Evolutionary conservation across 2,888 invertebrate species (phyloP).

Genomic region (Cacoxenus indagator): DNA sequence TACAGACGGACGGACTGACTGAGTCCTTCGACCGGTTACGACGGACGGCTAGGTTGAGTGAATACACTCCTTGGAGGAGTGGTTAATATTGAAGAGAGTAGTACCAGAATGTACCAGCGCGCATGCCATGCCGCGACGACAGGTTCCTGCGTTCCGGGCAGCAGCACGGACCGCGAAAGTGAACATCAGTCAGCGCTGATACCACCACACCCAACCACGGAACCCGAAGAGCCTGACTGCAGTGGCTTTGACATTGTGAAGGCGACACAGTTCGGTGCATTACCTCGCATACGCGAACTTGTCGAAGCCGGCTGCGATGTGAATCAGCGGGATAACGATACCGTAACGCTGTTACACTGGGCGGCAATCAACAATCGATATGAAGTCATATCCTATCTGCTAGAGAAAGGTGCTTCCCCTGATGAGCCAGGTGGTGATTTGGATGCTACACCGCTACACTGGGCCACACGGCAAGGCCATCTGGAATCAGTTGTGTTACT

Average conservation of each 20-base stretch:
- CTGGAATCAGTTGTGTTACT: constrained; percentile 81
- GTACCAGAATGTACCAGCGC: constrained; percentile 78
- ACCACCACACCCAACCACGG: constrained; percentile 76
- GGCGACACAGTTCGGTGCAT: constrained; percentile 96
- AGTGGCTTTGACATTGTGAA: constrained; percentile 92
- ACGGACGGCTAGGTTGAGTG: background rate
- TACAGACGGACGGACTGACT: background rate
- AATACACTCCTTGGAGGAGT: too few species aligned
- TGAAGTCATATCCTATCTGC: constrained; percentile 90
- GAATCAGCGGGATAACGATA: constrained; percentile 94
- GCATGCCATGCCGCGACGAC: constrained; percentile 80
- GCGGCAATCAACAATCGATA: constrained; percentile 97
- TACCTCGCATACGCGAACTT: constrained; percentile 85
- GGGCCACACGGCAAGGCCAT: constrained; percentile 97
- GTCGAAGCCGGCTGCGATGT: constrained; percentile 95
- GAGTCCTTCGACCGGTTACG: background rate
- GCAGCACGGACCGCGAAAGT: constrained; percentile 74
- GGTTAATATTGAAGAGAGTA: constrained; percentile 22
- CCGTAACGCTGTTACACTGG: constrained; percentile 98
- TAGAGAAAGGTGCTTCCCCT: constrained; percentile 88
- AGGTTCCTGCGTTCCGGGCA: constrained; percentile 74
- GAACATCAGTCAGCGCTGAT: constrained; percentile 72
- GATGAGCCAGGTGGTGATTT: constrained; percentile 97
- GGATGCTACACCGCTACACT: constrained; percentile 95
- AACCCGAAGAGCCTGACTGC: constrained; percentile 79